Evolutionary conservation across 2,113 vertebrate species (phyloP), one percentile per base, ranked within the genome.

Genomic region (Hiodon alosoides): DNA sequence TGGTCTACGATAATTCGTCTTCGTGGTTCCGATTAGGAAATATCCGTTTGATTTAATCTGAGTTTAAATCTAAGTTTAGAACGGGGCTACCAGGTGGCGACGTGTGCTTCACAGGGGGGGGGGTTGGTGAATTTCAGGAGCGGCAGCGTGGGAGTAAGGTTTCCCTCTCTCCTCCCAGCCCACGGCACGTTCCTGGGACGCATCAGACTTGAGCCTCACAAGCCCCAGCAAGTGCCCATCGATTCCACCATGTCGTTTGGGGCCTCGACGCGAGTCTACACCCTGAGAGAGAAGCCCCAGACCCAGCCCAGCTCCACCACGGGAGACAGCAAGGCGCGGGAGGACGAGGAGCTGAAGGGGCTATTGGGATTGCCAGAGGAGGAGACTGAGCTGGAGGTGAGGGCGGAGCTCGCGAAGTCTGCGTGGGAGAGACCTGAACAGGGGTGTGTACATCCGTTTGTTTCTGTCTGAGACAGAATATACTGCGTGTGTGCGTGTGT

Each of bases 201-300:
- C 4, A 93, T 95, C 75, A 89, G 90, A 13, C 84, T 95, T 89
- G 94, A 95, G 78, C 83, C 94, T 51, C 93, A 95, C 86, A 95
- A 95, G 31, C 93, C 94, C 50, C 93, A 95, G 58, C 93, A 96
- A 89, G 93, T 94, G 47, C 93, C 93, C 75, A 93, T 94, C n/a
- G 94, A 95, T 83, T 95, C 94, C 73, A 95, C 94, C 0, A 92
- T 95, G 71, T 95, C 93, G 0, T 95, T 95, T 50, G 94, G 94
- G 0, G 94, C 94, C 2, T 95, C 94, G n/a, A 95, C 94, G 0
- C 89, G 94, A 5, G 90, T 91, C 0, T 95, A 95, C 66, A 94
- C 94, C 0, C 87, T 95, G 64, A 86, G 94, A 0, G 94, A 95
- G 85, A 95, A 95, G 82, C 94, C 94, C 0, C 94, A 95, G 84